Conservation (phyloP, 1,140 invertebrate genomes). For the Philopotamus ludificatus region DNA sequence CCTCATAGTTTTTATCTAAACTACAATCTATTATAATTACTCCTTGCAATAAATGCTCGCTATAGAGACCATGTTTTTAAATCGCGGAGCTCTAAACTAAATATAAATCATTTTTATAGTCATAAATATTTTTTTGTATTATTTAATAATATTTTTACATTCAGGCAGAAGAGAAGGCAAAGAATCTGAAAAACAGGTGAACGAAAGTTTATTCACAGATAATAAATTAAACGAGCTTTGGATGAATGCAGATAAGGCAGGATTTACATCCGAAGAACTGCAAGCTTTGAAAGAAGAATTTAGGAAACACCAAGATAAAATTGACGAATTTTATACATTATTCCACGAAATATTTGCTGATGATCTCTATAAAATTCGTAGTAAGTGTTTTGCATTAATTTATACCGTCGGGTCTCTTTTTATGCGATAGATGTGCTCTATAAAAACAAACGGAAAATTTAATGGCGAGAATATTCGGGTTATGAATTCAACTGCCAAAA, state of each 20-base stretch:
- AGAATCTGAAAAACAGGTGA: slow-evolving; percentile 64
- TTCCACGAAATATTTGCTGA: slow-evolving; percentile 66
- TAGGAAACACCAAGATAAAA: slow-evolving; percentile 86
- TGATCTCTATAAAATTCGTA: slow-evolving; percentile 61
- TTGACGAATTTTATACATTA: slow-evolving; percentile 84
- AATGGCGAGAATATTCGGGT: no score
- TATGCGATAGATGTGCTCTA: no score
- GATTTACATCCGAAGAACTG: slow-evolving; percentile 81
- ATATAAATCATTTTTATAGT: no score
- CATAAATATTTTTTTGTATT: no score
- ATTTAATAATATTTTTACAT: slow-evolving; percentile 19
- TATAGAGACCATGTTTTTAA: no score
- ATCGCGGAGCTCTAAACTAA: no score
- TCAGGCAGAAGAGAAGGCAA: slow-evolving; percentile 59
- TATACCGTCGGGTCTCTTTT: no score
- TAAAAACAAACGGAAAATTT: no score
- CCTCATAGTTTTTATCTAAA: no score
- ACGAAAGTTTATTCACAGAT: slow-evolving; percentile 82
- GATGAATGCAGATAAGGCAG: slow-evolving; percentile 82
- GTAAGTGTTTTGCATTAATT: slow-evolving; percentile 60
- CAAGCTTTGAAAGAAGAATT: slow-evolving; percentile 86
- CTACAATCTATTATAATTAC: background rate
- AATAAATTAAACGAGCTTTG: slow-evolving; percentile 88
- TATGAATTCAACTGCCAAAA: no score
- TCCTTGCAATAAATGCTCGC: background rate